Evolutionary conservation across 2,797 vertebrate genomes (phyloP), one percentile per base, ranked within the genome.

Genomic region (Thripadectes ignobilis): DNA sequence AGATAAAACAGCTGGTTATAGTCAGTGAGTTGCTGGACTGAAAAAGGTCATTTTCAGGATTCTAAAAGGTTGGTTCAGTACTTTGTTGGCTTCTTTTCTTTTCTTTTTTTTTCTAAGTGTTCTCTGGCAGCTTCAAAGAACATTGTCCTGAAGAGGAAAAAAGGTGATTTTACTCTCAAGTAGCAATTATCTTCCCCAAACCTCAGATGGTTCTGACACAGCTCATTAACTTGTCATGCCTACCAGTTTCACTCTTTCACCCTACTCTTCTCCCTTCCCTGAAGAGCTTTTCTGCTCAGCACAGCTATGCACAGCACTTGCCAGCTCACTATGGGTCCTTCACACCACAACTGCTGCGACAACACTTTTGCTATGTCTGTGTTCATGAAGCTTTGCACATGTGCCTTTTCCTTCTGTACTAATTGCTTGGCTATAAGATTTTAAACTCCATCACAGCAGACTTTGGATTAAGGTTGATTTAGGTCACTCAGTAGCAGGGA

Each of bases 151-250:
- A 66, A 81, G 4, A 65, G 32, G 49, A 58, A 45, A 71, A 63
- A 36, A 66, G 6, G 51, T 68, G 0, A 76, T 57, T 88, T 94
- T 78, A 51, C 22, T 85, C 52, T 79, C 45, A 84, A 89, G 79
- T 19, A 78, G 76, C 58, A 92, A 81, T 95, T 92, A 68, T 78
- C 62, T 78, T 88, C 51, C 55, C 15, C 36, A 92, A 89, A 55
- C 22, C 82, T 92, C 91, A 92, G 83, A 93, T 95, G 92, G 73
- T 66, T 88, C 41, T 85, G 91, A 73, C 63, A 90, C 88, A 92
- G 73, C 51, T 94, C 92, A 95, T 96, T 96, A 92, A 65, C 66
- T 32, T 55, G 54, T 34, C 85, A 86, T 75, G 85, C 73, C 30
- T 57, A 96, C 15, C 9, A 55, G 54, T 75, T 93, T 75, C 63